phyloP scores from a whole-genome alignment of 2,113 vertebrate species.

The Callipepla squamata region DNA sequence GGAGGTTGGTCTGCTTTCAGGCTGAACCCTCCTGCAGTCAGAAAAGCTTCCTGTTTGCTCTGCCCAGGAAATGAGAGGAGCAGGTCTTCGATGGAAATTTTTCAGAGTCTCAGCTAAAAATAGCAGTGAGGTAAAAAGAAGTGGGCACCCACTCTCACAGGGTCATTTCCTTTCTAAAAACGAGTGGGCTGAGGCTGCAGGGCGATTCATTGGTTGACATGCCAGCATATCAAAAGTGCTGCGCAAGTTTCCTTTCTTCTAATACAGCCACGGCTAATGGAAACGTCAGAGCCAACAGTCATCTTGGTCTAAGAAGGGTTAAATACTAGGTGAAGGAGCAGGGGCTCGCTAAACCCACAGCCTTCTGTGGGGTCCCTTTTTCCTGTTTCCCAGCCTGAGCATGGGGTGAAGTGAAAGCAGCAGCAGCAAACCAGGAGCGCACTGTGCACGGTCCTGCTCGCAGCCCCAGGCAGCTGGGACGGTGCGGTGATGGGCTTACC shows the following conservation, averaged over 20 bases:
- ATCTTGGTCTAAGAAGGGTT: neutral
- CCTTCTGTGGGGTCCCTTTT: neutral
- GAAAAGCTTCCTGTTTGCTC: conserved; percentile 82
- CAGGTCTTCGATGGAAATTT: conserved; percentile 86
- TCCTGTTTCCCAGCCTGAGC: neutral
- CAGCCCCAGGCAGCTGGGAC: neutral
- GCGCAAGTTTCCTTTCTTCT: neutral
- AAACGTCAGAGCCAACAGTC: neutral
- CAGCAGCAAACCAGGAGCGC: rapidly evolving
- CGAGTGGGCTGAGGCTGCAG: neutral
- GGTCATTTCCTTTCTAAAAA: conserved; percentile 64
- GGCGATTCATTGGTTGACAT: conserved; percentile 30
- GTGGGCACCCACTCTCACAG: conserved; percentile 42
- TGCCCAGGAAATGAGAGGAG: conserved; percentile 77
- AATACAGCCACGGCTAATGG: neutral
- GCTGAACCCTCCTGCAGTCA: neutral
- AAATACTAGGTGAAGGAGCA: neutral
- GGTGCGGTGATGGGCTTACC: neutral
- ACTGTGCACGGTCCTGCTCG: rapidly evolving
- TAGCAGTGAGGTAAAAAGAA: conserved; percentile 75
- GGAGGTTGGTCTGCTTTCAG: conserved; percentile 14
- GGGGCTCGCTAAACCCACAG: neutral
- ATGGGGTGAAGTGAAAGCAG: neutral
- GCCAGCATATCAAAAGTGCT: neutral
- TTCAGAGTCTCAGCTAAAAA: conserved; percentile 82